phyloP scores from a whole-genome alignment of 2,113 vertebrate species.

The Cariama cristata region DNA sequence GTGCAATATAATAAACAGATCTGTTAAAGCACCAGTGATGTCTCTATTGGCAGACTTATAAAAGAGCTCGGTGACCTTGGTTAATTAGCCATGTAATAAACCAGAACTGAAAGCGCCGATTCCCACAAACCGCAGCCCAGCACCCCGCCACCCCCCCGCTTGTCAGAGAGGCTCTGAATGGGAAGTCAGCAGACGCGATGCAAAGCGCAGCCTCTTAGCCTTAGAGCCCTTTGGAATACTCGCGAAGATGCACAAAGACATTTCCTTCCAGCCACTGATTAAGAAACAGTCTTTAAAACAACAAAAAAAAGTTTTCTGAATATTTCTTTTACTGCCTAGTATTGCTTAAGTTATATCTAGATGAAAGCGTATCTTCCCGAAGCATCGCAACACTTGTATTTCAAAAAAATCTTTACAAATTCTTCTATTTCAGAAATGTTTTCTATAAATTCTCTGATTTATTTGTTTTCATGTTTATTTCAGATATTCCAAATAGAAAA shows the following conservation, averaged over 20 bases:
- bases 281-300: constrained; percentile 11
- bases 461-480: not conserved
- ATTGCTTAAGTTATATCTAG: not conserved
- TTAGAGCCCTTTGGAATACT: constrained; percentile 27
- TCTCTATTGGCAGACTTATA: constrained; percentile 67
- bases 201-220: constrained; percentile 63
- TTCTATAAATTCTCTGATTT: not conserved
- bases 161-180: constrained; percentile 66
- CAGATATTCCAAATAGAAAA: not conserved
- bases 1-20: constrained; percentile 57
- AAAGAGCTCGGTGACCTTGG: constrained; percentile 73
- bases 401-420: not conserved
- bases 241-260: constrained; percentile 60
- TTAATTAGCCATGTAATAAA: constrained; percentile 82
- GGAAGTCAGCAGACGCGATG: constrained; percentile 57
- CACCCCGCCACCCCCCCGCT: constrained; percentile 58
- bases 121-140: constrained; percentile 73
- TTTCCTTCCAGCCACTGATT: constrained; percentile 30
- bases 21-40: constrained; percentile 57
- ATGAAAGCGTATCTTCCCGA: not conserved
- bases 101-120: constrained; percentile 74
- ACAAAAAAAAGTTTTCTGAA: constrained; percentile 1
- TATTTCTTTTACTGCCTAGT: not conserved
- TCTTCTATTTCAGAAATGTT: not conserved
- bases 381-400: not conserved